Conservation (phyloP, 2,888 invertebrate species). For the Callimorpha dominula region DNA sequence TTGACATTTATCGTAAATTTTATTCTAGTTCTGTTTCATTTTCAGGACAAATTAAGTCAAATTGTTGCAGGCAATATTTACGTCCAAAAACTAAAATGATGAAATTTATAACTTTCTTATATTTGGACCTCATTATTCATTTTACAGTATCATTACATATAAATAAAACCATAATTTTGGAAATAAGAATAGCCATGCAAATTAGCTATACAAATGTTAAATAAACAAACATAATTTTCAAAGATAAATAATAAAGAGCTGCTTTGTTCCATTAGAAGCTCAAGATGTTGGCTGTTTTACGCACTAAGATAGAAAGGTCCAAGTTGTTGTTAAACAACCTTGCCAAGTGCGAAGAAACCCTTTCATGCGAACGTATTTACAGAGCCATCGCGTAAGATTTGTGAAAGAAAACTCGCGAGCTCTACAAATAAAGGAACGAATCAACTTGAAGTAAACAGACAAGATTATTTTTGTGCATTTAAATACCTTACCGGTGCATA, state of each 20-base stretch:
- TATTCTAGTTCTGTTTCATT: too few species aligned
- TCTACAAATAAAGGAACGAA: conserved; percentile 60
- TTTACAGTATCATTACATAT: too few species aligned
- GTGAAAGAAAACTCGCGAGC: conserved; percentile 69
- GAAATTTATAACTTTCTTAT: too few species aligned
- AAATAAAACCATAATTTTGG: neutral
- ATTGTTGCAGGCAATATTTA: too few species aligned
- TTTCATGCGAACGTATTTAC: conserved; percentile 64
- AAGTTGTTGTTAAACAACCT: conserved; percentile 58
- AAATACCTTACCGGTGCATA: neutral
- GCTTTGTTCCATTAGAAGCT: conserved; percentile 54
- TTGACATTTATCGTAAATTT: too few species aligned
- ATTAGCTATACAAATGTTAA: conserved; percentile 25
- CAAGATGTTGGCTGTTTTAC: conserved; percentile 34
- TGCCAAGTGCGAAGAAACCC: conserved; percentile 54
- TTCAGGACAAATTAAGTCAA: too few species aligned
- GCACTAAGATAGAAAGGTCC: conserved; percentile 48
- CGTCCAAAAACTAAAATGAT: too few species aligned
- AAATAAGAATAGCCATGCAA: neutral
- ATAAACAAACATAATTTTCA: conserved; percentile 47
- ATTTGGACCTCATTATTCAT: too few species aligned
- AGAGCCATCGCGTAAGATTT: conserved; percentile 67
- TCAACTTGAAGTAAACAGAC: conserved; percentile 53
- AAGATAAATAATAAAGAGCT: conserved; percentile 48
- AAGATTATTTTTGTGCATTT: conserved; percentile 49